Base-by-base conservation (phyloP, 2,888 invertebrate species). In the Hymenopus coronatus region DNA sequence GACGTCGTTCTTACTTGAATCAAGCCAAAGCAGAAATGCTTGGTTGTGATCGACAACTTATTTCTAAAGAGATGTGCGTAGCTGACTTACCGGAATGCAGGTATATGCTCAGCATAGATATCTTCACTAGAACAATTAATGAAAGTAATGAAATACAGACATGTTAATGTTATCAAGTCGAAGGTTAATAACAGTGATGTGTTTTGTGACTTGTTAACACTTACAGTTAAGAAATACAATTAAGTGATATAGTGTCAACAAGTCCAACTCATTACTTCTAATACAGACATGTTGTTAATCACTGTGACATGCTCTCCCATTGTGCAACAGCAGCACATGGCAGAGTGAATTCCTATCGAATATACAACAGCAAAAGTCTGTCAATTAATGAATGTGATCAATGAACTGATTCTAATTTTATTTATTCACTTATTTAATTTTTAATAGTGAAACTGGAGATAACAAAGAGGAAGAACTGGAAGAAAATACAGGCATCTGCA, bases 41-140 rank as follows among this genome's bases (percentile, higher is more conserved):
- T 92, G 93, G 95, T 91, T 96, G 97, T 92, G 94, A 95, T 91
- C 93, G 97, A 70, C 97, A 98, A 93, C 94, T 99, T 92, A 95
- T 97, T 85, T 95, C 96, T 89, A 98, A 98, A 93, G 98, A 98
- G 94, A 97, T 98, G 97, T 99, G 98, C 92, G 97, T 97, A 82
- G 97, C 97, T 8, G 93, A 94, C 27, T 93, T 96, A 70, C 94
- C 97, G 0, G 97, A 97, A 93, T 97, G 97, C 94, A 95, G 95
- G 97, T 96, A 92, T 12, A 33, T 33, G 33, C 33, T 33, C 33
- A 33, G 8, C 12, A 40, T 95, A 95, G 94, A 83, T 30, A 82
- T 2, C 90, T 25, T 46, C 14, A 82, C 83, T 89, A 90, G 28
- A 8, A 8, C 28, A 15, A 82, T 28, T 82, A 82, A 82, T 28